Percentiles rank a stretch among this genome's conserved stretches.
These are phyloP conservation scores for Philereme vetulata DNA, from an alignment of 2,888 invertebrate genomes.

Conservation along the genomic window DNA sequence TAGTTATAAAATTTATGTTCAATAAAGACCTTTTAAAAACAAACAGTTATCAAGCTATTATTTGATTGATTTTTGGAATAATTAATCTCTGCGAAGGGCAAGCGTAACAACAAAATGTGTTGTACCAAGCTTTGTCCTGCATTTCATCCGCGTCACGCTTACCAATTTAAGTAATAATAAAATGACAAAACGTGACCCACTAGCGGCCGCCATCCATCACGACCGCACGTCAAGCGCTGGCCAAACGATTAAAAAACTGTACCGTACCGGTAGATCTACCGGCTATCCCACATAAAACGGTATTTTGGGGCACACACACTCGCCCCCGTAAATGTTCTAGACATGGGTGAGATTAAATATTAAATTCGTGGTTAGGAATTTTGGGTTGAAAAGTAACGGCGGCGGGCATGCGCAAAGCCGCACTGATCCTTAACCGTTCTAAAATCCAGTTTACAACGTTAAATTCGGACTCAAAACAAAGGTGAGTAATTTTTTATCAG, in stretches of 20 bases:
- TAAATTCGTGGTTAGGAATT: conserved; percentile 82
- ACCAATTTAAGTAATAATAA: conserved; percentile 83
- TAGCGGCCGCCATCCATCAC: conserved; percentile 75
- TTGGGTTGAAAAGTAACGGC: conserved; percentile 75
- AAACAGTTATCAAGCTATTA: too few species aligned
- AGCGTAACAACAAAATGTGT: conserved; percentile 44
- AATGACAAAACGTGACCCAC: conserved; percentile 81
- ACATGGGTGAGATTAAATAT: conserved; percentile 83
- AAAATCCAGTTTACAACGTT: conserved; percentile 67
- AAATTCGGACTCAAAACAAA: conserved; percentile 70
- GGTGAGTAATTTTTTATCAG: conserved; percentile 69
- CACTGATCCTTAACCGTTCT: conserved; percentile 60
- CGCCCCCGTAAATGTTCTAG: conserved; percentile 77
- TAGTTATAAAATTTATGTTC: too few species aligned
- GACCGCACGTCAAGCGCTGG: conserved; percentile 74
- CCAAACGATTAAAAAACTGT: conserved; percentile 77
- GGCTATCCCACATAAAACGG: conserved; percentile 53
- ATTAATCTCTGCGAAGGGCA: neutral
- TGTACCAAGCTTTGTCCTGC: conserved; percentile 55
- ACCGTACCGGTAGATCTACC: conserved; percentile 62
- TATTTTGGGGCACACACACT: conserved; percentile 70
- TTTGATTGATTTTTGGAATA: neutral
- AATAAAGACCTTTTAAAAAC: too few species aligned
- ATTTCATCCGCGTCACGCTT: conserved; percentile 72
- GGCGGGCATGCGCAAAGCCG: conserved; percentile 64